These are phyloP conservation scores for Tragelaphus strepsiceros DNA, from an alignment of 2,113 vertebrate genomes.

Conservation along the genomic window DNA sequence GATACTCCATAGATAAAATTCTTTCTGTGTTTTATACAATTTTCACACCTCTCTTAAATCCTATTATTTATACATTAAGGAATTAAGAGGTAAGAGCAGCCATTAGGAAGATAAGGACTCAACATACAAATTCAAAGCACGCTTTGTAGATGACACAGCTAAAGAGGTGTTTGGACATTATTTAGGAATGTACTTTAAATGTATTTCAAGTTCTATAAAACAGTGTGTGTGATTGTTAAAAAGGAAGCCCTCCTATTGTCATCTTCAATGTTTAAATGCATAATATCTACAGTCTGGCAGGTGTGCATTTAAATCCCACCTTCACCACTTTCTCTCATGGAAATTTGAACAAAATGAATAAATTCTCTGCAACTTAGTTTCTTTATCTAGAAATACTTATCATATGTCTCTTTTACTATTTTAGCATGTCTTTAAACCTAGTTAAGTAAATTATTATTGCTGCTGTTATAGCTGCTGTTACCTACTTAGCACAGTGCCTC, in stretches of 20 bases:
- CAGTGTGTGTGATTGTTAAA: neutral
- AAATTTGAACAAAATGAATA: neutral
- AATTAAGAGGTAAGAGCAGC: slow-evolving; percentile 48
- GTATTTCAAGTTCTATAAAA: neutral
- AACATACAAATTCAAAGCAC: neutral
- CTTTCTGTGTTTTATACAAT: slow-evolving; percentile 54
- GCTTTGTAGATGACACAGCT: neutral
- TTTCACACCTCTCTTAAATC: slow-evolving; percentile 52
- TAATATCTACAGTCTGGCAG: neutral
- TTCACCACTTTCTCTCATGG: neutral
- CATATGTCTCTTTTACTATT: neutral
- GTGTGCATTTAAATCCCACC: neutral
- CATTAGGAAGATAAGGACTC: slow-evolving; percentile 35
- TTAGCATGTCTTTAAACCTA: neutral
- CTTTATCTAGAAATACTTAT: neutral
- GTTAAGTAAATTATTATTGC: neutral
- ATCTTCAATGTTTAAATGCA: neutral
- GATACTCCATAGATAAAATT: slow-evolving; percentile 29
- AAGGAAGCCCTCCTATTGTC: neutral
- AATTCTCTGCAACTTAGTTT: neutral
- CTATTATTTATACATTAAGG: slow-evolving; percentile 53
- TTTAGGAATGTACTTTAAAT: neutral
- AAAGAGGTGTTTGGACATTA: neutral
- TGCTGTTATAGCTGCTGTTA: neutral
- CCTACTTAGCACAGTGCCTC: neutral